These are phyloP conservation scores for Parelbella ahira DNA, from an alignment of 2,888 invertebrate genomes.

Conservation along the genomic window DNA sequence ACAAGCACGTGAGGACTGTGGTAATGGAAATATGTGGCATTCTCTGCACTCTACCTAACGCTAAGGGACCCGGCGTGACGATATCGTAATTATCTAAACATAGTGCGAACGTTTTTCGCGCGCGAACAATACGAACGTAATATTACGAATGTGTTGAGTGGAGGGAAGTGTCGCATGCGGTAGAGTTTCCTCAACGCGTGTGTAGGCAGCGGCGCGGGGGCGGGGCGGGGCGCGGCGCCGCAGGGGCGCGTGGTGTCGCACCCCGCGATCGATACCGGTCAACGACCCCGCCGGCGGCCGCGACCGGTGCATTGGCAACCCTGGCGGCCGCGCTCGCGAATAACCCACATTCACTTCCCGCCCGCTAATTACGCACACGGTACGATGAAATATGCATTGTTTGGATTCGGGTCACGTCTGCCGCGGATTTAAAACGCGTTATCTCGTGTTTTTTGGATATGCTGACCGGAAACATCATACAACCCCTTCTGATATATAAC, in stretches of 20 bases:
- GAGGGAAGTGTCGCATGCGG: conserved; percentile 75
- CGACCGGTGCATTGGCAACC: conserved; percentile 68
- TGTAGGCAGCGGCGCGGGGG: conserved; percentile 38
- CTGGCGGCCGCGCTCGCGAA: conserved; percentile 51
- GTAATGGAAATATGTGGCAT: no score
- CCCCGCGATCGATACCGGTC: conserved; percentile 76
- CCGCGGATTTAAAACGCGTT: conserved; percentile 26
- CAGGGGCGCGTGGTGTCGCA: conserved; percentile 58
- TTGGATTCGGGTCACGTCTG: conserved; percentile 47
- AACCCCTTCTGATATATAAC: no score
- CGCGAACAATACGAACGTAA: conserved; percentile 27
- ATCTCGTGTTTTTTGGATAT: conserved; percentile 5
- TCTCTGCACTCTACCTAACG: no score
- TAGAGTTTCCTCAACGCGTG: conserved; percentile 56
- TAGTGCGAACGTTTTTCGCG: conserved; percentile 25
- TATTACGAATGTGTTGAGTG: conserved; percentile 37
- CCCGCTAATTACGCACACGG: conserved; percentile 39
- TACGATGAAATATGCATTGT: conserved; percentile 52
- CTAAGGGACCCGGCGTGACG: no score
- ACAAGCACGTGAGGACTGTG: no score
- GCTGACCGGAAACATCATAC: no score
- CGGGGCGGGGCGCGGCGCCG: conserved; percentile 55
- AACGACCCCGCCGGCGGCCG: conserved; percentile 68
- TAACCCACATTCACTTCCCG: conserved; percentile 48
- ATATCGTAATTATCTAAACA: conserved; percentile 1